These are phyloP conservation scores for Labroides dimidiatus DNA, from an alignment of 2,797 vertebrate genomes.

Conservation along the genomic window DNA sequence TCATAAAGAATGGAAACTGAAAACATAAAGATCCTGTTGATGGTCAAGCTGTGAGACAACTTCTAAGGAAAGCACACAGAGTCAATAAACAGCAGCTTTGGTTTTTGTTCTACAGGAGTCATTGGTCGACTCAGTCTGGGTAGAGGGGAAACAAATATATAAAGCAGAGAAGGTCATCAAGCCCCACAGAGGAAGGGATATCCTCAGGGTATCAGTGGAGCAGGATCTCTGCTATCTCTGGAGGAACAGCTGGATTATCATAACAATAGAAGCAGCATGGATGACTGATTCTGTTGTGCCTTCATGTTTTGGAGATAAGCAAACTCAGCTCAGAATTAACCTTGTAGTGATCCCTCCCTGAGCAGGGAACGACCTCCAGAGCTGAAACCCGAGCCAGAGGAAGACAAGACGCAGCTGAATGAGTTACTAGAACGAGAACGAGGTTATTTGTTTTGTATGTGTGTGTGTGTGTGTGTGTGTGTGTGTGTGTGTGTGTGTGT, in stretches of 20 bases:
- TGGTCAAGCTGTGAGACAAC: conserved; percentile 47
- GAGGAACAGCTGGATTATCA: conserved; percentile 58
- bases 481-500: too few species aligned
- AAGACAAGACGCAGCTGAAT: conserved; percentile 12
- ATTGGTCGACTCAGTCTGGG: conserved; percentile 14
- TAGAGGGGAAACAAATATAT: conserved; percentile 48
- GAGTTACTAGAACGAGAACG: too few species aligned
- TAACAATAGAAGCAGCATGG: conserved; percentile 55
- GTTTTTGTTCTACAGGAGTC: conserved; percentile 37
- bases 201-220: conserved; percentile 45
- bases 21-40: conserved; percentile 76
- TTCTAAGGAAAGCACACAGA: conserved; percentile 54
- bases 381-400: conserved; percentile 31
- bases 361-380: conserved; percentile 27
- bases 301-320: conserved; percentile 53
- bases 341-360: conserved; percentile 30
- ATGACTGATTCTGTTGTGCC: conserved; percentile 45
- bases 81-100: conserved; percentile 73
- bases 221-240: conserved; percentile 50
- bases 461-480: too few species aligned
- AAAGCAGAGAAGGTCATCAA: conserved; percentile 48
- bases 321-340: conserved; percentile 50
- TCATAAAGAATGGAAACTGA: conserved; percentile 71
- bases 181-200: conserved; percentile 34
- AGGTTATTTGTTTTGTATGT: too few species aligned